Evolutionary conservation across 2,888 invertebrate genomes (phyloP), one percentile per base, ranked within the genome.

Genomic region (Electrophaes corylata): DNA sequence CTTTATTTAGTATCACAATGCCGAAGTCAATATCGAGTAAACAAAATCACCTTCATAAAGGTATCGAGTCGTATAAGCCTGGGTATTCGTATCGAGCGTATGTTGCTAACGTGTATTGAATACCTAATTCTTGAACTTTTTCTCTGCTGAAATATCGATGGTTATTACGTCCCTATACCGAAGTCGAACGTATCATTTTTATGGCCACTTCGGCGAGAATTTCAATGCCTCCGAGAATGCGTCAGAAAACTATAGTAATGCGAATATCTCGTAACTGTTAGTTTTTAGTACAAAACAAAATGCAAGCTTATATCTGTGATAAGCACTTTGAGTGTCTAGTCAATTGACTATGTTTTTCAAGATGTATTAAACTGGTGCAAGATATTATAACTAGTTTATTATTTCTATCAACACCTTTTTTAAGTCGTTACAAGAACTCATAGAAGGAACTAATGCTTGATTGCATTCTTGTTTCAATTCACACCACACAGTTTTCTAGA

Each of bases 71-170:
- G 40, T 50, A 57, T 44, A 53, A 46, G 18, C 44, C 61, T 63
- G 54, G 63, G 53, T 62, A 65, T 62, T 65, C 61, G 59, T 63
- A 58, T 51, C 40, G 44, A 59, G 48, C 56, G 47, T 57, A 66
- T 57, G 56, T 62, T 57, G 59, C 56, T 53, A 53, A 57, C 61
- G 65, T 63, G 66, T 53, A 53, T 39, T 48, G 65, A 65, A 65
- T 65, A 65, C 50, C 61, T 67, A 63, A 65, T 67, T 62, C 59
- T 53, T 62, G 62, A 66, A 65, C 59, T 63, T 62, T 65, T 63
- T 66, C 62, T 58, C 55, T 61, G 50, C 46, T 49, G 56, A 62
- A 64, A 66, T 61, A 63, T 64, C 66, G 66, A 64, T 62, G 58
- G 55, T 62, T 60, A 63, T 63, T 63, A 60, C 64, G 58, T 59